These are phyloP conservation scores for Pasiphila rectangulata DNA, from an alignment of 2,888 invertebrate species.

Conservation along the genomic window DNA sequence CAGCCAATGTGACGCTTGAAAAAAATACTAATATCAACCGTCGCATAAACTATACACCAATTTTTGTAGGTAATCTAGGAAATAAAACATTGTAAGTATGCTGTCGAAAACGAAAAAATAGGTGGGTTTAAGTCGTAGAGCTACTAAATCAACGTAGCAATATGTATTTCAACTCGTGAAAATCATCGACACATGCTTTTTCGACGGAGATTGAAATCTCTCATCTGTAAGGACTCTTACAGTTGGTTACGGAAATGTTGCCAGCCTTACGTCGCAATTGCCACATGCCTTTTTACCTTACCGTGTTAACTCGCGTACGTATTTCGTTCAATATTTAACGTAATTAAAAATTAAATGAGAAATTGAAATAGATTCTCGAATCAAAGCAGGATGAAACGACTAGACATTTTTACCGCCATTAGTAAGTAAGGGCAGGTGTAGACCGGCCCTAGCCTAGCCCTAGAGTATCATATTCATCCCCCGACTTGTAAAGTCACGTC, in stretches of 20 bases:
- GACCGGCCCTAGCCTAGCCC: slow-evolving; percentile 36
- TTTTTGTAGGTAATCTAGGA: not conserved
- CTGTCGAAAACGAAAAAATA: not conserved
- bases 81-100: not conserved
- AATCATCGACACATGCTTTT: slow-evolving; percentile 39
- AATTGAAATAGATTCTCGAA: slow-evolving; percentile 37
- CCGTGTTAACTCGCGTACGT: slow-evolving; percentile 57
- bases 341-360: slow-evolving; percentile 55
- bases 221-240: slow-evolving; percentile 68
- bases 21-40: slow-evolving; percentile 3
- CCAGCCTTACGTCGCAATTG: slow-evolving; percentile 77
- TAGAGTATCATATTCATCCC: slow-evolving; percentile 45
- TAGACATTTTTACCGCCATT: slow-evolving; percentile 32
- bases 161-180: slow-evolving; percentile 6
- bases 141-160: not conserved
- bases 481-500: slow-evolving; percentile 53
- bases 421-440: slow-evolving; percentile 41
- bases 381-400: slow-evolving; percentile 45
- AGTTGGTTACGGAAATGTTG: slow-evolving; percentile 65
- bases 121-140: not conserved
- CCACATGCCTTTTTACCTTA: slow-evolving; percentile 74
- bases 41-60: not conserved
- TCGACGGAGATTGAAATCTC: slow-evolving; percentile 67
- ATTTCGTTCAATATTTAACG: slow-evolving; percentile 63
- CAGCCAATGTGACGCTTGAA: slow-evolving; percentile 6